Evolutionary conservation across 2,888 invertebrate species (phyloP), one percentile per base, ranked within the genome.

Genomic region (Drosophila basisetae): DNA sequence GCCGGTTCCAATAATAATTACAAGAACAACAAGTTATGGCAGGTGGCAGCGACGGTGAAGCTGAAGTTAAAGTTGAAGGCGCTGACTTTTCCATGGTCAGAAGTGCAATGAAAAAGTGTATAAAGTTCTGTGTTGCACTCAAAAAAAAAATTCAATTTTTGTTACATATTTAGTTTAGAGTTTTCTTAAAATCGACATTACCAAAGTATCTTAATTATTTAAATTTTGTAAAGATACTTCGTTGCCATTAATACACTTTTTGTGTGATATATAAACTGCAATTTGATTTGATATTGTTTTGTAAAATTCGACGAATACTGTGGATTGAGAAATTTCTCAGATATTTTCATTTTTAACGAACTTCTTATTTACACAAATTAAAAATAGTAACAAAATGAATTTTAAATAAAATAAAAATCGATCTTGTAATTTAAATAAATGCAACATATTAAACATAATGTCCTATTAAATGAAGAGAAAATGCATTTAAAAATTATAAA

Each of bases 1-100:
- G 73, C 75, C 68, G 73, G 76, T 80, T 82, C 74, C 68, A 67
- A 78, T 87, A 87, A 90, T 84, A 88, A 88, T 84, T 84, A 64
- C 88, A 77, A 78, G 65, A 66, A 80, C 58, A 78, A 78, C 71
- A 65, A 82, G 80, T 83, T 88, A 83, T 90, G 83, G 84, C 83
- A 83, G 84, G 73, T 83, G 80, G 82, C 74, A 61, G 55, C 43
- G 47, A 58, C 47, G 58, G 16, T 30, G 43, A 30, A 58, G n/a
- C 56, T 22, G 22, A 50, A 58, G 25, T 16, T 62, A 47, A 28
- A 39, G 39, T 35, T 18, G 30, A 39, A 52, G 59, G 16, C 35
- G 53, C 10, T 52, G 47, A 35, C 28, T 61, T 7, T 30, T 60
- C 60, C 53, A 59, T 70, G 68, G 13, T 22, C 37, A 55, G 56